Conservation (phyloP, 1,140 invertebrate species). For the Uloborus diversus region DNA sequence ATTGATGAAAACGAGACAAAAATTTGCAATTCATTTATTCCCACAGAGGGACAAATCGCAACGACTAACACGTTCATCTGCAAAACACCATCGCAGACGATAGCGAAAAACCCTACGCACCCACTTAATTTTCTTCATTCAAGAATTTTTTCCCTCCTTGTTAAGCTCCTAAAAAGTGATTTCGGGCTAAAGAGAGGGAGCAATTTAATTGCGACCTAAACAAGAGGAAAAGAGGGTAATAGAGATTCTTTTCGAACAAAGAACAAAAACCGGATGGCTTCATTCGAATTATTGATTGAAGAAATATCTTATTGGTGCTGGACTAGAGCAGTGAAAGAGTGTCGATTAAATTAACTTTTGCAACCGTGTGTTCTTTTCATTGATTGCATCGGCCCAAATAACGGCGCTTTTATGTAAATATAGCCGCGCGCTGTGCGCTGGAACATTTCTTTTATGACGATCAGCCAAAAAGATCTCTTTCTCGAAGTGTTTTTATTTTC, state of each 20-base stretch:
- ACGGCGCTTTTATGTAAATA: constrained; percentile 48
- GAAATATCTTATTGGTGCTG: constrained; percentile 18
- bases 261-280: constrained; percentile 1
- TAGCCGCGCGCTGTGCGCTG: constrained; percentile 15
- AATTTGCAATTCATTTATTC: too few relatives aligned
- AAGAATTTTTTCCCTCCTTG: too few relatives aligned
- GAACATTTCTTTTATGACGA: background rate
- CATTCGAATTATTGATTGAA: constrained; percentile 40
- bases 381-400: constrained; percentile 34
- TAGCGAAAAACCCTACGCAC: too few relatives aligned
- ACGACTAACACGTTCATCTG: too few relatives aligned
- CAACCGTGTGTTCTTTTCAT: constrained; percentile 36
- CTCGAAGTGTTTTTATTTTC: too few relatives aligned
- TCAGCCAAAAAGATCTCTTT: too few relatives aligned
- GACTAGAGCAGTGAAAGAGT: constrained; percentile 1
- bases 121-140: too few relatives aligned
- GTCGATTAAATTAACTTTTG: constrained; percentile 54
- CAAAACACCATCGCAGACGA: too few relatives aligned
- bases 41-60: too few relatives aligned
- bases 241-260: background rate
- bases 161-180: background rate
- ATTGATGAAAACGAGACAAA: too few relatives aligned
- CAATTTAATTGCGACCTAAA: constrained; percentile 17
- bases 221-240: constrained; percentile 8
- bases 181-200: background rate